Evolutionary conservation across 2,888 invertebrate genomes (phyloP).

Genomic region (Thyatira batis): DNA sequence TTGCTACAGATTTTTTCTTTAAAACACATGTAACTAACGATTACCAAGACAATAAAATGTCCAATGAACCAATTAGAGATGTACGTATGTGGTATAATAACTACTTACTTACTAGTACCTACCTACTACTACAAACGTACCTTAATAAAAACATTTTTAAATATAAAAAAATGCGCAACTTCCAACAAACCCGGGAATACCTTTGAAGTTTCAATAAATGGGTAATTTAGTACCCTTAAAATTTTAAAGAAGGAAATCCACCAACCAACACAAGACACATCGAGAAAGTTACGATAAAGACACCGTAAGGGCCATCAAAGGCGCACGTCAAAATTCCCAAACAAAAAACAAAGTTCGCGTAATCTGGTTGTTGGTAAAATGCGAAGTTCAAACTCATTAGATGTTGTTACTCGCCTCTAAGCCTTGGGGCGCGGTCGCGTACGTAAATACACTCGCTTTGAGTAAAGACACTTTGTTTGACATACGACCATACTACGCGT

Average conservation of each 20-base stretch:
- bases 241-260: too few species aligned
- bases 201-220: too few species aligned
- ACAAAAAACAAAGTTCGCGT: slow-evolving; percentile 37
- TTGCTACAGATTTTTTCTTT: background rate
- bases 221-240: too few species aligned
- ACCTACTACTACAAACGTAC: too few species aligned
- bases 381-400: slow-evolving; percentile 57
- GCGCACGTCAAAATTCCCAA: slow-evolving; percentile 8
- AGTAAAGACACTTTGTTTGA: slow-evolving; percentile 48
- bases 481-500: slow-evolving; percentile 38
- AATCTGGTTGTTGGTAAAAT: slow-evolving; percentile 40
- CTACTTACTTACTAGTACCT: too few species aligned
- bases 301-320: slow-evolving; percentile 4
- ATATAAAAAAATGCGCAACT: too few species aligned
- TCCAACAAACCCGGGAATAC: too few species aligned
- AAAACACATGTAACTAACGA: too few species aligned
- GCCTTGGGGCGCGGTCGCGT: slow-evolving; percentile 34
- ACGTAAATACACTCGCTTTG: slow-evolving; percentile 35
- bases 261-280: background rate
- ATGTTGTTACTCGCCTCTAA: slow-evolving; percentile 27
- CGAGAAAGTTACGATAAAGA: background rate
- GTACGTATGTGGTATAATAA: too few species aligned
- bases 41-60: too few species aligned
- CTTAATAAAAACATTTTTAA: too few species aligned
- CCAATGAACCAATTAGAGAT: too few species aligned